These are phyloP conservation scores for Corvus hawaiiensis DNA, from an alignment of 2,113 vertebrate genomes.

Conservation along the genomic window DNA sequence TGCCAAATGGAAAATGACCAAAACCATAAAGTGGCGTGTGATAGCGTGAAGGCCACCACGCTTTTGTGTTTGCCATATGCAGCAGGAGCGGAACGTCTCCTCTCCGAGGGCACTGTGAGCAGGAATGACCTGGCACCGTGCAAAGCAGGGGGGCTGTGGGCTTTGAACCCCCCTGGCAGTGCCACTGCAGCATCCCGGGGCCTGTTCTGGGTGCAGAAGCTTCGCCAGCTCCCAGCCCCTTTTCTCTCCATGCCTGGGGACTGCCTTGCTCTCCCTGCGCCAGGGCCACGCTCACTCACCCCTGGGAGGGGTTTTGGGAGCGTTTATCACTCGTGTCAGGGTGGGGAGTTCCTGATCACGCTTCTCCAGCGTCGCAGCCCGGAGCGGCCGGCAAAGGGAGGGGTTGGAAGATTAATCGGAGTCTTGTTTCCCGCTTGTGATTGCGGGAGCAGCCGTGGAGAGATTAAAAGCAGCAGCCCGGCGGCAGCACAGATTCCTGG, in stretches of 20 bases:
- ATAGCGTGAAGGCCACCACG: accelerated
- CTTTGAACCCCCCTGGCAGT: neutral
- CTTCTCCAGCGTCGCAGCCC: neutral
- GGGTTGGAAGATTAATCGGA: neutral
- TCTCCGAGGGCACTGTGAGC: neutral
- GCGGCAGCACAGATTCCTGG: neutral
- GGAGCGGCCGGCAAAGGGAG: neutral
- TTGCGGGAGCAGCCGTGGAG: neutral
- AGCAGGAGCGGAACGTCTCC: accelerated
- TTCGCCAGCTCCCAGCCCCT: neutral
- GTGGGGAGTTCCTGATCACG: neutral
- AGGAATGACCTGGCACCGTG: accelerated
- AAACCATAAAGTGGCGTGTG: neutral
- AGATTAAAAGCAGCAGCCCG: neutral
- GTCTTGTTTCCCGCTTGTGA: neutral
- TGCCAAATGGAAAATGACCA: neutral
- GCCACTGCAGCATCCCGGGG: neutral
- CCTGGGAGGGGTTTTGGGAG: neutral
- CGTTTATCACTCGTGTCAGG: neutral
- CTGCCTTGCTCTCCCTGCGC: neutral
- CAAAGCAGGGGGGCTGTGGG: neutral
- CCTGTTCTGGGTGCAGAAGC: neutral
- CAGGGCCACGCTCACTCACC: accelerated
- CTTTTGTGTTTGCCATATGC: neutral
- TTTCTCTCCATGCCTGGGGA: accelerated